Base-by-base conservation (phyloP, 2,797 vertebrate genomes). In the Characodon lateralis region DNA sequence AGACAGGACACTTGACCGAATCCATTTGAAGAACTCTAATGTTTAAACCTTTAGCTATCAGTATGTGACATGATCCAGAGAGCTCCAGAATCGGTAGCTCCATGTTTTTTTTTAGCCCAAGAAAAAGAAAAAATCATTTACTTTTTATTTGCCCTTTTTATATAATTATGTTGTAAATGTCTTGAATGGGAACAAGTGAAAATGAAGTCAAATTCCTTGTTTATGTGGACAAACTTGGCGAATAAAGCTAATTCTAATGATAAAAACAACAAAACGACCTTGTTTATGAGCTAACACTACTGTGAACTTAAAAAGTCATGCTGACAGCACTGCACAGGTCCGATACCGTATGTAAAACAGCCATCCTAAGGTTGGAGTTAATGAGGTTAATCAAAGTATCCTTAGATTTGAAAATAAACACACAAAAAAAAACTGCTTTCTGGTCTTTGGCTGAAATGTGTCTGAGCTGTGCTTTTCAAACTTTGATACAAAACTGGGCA, bases 401-500 rank as follows among this genome's bases (percentile, higher is more conserved):
- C 6, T 76, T 2, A n/a, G 10, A 56, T 61, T 73, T 9, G 72
- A 82, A 63, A 77, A 59, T 4, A 35, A 35, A 31, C 31, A 59
- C 8, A 59, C 14, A 59, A 6, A 14, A 24, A 10, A 50, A 56
- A 26, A n/a, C 3, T 4, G 13, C 56, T 6, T 58, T 59, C 56
- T 26, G 56, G 55, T 56, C 9, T 1, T 59, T 14, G n/a, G 3
- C 56, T 28, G 26, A 28, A 6, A 26, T 59, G 13, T 59, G 56
- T 28, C 14, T 26, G n/a, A 28, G 56, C 12, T 28, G 56, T 28
- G 26, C 26, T 61, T 7, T 14, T 31, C 13, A 4, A 31, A 59
- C 56, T 26, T 59, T 14, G 43, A 46, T 46, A 14, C 26, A 3
- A 16, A 61, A 61, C 26, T 18, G 26, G 58, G 58, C 20, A 55